phyloP scores from a whole-genome alignment of 2,888 invertebrate genomes.

The Caenorhabditis sp. region DNA sequence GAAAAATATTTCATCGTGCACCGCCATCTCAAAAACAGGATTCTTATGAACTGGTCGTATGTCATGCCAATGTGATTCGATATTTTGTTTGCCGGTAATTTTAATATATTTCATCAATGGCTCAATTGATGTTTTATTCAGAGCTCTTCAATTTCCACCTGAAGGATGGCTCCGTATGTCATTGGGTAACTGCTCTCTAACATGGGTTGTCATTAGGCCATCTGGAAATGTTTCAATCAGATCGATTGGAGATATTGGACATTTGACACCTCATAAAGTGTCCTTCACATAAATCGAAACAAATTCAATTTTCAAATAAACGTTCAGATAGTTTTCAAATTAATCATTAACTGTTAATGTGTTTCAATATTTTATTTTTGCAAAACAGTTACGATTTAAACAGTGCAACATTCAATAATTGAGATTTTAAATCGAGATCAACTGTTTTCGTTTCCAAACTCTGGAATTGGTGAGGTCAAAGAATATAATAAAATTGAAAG shows the following conservation, averaged over 20 bases:
- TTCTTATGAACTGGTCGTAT: constrained; percentile 87
- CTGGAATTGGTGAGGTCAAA: neutral
- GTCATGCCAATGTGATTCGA: constrained; percentile 96
- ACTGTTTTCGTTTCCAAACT: neutral
- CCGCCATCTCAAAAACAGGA: constrained; percentile 81
- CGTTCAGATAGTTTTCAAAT: no score
- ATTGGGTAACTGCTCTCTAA: constrained; percentile 90
- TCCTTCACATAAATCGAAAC: constrained; percentile 62
- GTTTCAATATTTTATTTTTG: no score
- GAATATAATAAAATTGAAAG: neutral
- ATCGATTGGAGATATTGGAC: constrained; percentile 86
- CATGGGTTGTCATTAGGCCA: constrained; percentile 84
- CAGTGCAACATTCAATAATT: neutral
- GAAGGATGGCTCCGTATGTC: constrained; percentile 95
- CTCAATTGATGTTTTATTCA: constrained; percentile 71
- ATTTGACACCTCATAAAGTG: constrained; percentile 80
- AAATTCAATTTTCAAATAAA: no score
- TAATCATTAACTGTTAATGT: no score
- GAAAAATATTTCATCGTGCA: constrained; percentile 90
- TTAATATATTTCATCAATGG: constrained; percentile 19
- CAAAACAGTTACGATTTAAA: neutral
- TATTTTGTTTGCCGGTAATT: constrained; percentile 86
- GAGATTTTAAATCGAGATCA: neutral
- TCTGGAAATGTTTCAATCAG: constrained; percentile 88
- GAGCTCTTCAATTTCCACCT: constrained; percentile 93